Evolutionary conservation across 1,140 invertebrate genomes (phyloP), one percentile per base, ranked within the genome.

Genomic region (Megathymus violae): DNA sequence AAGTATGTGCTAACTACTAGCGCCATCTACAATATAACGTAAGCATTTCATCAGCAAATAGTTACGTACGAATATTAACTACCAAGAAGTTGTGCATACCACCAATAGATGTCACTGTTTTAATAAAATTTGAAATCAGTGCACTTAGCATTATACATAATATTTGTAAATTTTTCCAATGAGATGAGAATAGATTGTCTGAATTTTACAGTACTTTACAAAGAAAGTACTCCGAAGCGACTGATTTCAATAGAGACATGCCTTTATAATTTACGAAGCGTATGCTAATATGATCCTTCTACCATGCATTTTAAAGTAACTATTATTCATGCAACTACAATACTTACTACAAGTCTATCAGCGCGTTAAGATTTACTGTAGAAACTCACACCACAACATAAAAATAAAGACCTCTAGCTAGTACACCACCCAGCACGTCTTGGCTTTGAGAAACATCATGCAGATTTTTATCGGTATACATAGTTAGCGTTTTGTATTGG

Each of bases 101-200:
- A 46, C 51, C 74, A 85, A 88, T 74, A 90, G 88, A 90, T 88
- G 88, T 83, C 85, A 80, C 85, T 86, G 61, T 67, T 79, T 72
- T 40, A 66, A 73, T 76, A 74, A 69, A 62, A 74, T 76, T 79
- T 82, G 84, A 88, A 87, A 84, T 67, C 85, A 87, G 88, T 74
- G 69, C 64, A 74, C 64, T 56, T 25, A 40, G n/a, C 58, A 27
- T 14, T 1, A 41, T 43, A 62, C 15, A 61, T 64, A 66, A 52
- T 40, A 62, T 47, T 59, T 31, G 62, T 58, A 68, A 70, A 71
- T n/a, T 76, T 83, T 79, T 85, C 82, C 84, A 86, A 81, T 77
- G 86, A 85, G 77, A 85, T 52, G 60, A 46, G 25, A 64, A 64
- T 17, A 54, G 16, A 47, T 16, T 62, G 51, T 25, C 43, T 50